Evolutionary conservation across 2,888 invertebrate species (phyloP), one percentile per base, ranked within the genome.

Genomic region (Cyaniris semiargus): DNA sequence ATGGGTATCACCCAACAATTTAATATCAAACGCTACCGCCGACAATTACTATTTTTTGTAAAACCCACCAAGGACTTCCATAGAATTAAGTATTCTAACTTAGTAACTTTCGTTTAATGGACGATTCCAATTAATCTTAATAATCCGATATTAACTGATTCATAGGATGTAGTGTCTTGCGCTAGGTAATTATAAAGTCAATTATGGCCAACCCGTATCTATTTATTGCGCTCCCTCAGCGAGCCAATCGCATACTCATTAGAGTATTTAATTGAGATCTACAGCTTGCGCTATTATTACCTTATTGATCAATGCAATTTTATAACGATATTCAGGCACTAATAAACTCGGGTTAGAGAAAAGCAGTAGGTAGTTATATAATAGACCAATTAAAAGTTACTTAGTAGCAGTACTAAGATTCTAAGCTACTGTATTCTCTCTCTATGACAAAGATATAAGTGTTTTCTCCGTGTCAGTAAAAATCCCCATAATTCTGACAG

Each of bases 171-270:
- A 15, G 23, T 27, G 74, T 53, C 74, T 74, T 74, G 27, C 3
- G 53, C 74, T 53, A 44, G 23, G 74, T 23, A 74, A 74, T 74
- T 74, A 53, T 74, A 74, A 74, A 53, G 74, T 53, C 74, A 74
- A 74, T 74, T 74, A 74, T 23, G 74, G 53, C 74, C 23, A 53
- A 53, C 15, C 44, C 15, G 27, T 53, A 27, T 48, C 44, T 44
- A 27, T 21, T 53, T 48, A 48, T 74, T 48, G 23, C 44, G 74
- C 8, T 74, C 23, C 74, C 53, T 53, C 27, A 27, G 72, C 18
- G 18, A 48, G 23, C 74, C 53, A 53, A 72, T 74, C 53, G 74
- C 27, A 53, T 74, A 72, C 72, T 74, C 18, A 53, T 74, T 74
- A 72, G 72, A 23, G 48, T 48, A 48, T 53, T 53, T 74, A 74